phyloP scores from a whole-genome alignment of 2,797 vertebrate species.

The Vespertilio murinus region DNA sequence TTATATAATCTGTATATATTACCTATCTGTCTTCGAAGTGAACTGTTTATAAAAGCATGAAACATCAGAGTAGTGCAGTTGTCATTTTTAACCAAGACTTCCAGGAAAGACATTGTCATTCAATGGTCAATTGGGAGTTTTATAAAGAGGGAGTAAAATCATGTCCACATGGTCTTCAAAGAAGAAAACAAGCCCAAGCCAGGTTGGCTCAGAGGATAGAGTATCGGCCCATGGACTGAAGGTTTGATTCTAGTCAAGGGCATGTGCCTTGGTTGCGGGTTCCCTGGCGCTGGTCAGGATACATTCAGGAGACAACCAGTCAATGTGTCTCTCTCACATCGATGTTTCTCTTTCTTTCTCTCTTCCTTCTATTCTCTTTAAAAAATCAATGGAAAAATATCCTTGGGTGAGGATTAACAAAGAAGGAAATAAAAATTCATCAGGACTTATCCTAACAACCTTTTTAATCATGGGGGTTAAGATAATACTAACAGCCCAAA shows the following conservation, averaged over 20 bases:
- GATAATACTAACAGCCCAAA: background rate
- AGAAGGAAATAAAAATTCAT: background rate
- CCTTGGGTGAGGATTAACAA: background rate
- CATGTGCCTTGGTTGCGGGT: no score
- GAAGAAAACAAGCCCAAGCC: no score
- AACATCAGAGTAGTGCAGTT: background rate
- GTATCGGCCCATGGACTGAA: no score
- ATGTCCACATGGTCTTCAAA: background rate
- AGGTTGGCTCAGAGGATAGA: no score
- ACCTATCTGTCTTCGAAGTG: background rate
- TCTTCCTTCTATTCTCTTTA: no score
- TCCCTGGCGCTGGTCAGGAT: no score
- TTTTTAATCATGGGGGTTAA: background rate
- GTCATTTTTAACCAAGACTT: conserved; percentile 3
- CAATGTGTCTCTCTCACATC: no score
- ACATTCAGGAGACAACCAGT: no score
- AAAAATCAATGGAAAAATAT: no score
- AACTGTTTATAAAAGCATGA: background rate
- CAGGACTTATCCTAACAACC: background rate
- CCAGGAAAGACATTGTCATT: background rate
- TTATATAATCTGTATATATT: background rate
- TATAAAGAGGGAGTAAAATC: background rate
- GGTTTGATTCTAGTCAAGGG: no score
- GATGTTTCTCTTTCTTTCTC: no score
- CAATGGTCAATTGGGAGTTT: background rate